phyloP scores from a whole-genome alignment of 2,888 invertebrate genomes.

The Stenurella melanura region DNA sequence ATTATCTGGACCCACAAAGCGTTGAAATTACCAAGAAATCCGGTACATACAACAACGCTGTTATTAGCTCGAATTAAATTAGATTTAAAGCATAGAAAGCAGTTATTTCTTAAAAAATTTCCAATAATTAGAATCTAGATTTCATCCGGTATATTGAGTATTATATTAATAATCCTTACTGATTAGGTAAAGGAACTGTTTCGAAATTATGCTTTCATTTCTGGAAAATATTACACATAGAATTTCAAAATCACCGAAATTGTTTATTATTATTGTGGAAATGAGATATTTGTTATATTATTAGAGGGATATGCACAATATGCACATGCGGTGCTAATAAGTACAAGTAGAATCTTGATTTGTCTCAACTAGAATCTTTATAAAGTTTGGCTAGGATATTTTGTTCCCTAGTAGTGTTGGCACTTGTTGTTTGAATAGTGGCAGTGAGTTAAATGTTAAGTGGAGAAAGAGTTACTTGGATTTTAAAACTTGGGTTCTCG shows the following conservation, averaged over 20 bases:
- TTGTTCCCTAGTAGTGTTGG: too few relatives aligned
- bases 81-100: background rate
- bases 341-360: too few relatives aligned
- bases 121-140: background rate
- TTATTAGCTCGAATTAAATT: slow-evolving; percentile 7
- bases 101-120: background rate
- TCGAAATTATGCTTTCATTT: background rate
- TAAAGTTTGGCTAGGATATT: too few relatives aligned
- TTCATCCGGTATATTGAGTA: background rate
- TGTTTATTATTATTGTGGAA: background rate
- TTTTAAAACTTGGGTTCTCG: too few relatives aligned
- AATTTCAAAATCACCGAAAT: background rate
- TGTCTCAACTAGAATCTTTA: too few relatives aligned
- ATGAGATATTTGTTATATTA: too few relatives aligned
- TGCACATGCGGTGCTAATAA: too few relatives aligned
- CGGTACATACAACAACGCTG: background rate
- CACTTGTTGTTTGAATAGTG: too few relatives aligned
- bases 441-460: too few relatives aligned
- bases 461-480: too few relatives aligned
- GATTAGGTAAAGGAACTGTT: background rate
- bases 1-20: slow-evolving; percentile 14
- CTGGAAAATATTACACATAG: background rate
- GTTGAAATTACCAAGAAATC: slow-evolving; percentile 20
- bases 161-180: background rate
- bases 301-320: too few relatives aligned